Conservation (phyloP, 2,113 vertebrate genomes). For the Centropus unirufus region DNA sequence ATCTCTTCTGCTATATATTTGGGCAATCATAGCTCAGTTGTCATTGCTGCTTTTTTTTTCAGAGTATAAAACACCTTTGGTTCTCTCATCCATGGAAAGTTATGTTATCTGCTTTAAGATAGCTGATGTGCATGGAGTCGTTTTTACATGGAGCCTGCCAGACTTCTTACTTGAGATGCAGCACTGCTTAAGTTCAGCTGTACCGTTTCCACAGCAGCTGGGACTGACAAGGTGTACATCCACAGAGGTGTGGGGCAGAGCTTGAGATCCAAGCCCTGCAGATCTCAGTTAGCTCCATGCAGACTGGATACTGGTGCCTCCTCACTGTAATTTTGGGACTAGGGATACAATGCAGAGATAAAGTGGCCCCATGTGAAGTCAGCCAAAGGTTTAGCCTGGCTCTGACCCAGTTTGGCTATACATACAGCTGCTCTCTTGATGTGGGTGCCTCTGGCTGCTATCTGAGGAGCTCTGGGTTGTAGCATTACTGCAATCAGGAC, state of each 20-base stretch:
- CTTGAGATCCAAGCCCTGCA: too few species aligned
- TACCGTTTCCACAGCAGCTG: neutral
- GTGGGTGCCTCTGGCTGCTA: neutral
- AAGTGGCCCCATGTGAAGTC: neutral
- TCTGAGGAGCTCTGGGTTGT: neutral
- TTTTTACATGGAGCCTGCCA: neutral
- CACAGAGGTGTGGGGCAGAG: neutral
- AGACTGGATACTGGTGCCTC: neutral
- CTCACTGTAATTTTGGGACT: neutral
- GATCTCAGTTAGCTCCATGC: neutral
- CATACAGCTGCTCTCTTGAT: neutral
- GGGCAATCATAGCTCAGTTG: neutral
- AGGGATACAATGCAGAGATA: neutral
- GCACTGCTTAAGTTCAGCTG: neutral
- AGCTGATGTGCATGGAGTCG: neutral
- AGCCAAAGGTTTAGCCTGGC: neutral
- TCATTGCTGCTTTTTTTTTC: neutral
- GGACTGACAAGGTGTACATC: neutral
- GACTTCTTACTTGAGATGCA: neutral
- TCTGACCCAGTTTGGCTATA: neutral
- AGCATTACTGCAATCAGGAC: neutral
- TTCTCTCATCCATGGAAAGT: neutral
- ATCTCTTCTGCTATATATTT: neutral
- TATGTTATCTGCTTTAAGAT: neutral
- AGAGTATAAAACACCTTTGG: neutral